Evolutionary conservation across 2,113 vertebrate species (phyloP).

Genomic region (Thunnus thynnus): DNA sequence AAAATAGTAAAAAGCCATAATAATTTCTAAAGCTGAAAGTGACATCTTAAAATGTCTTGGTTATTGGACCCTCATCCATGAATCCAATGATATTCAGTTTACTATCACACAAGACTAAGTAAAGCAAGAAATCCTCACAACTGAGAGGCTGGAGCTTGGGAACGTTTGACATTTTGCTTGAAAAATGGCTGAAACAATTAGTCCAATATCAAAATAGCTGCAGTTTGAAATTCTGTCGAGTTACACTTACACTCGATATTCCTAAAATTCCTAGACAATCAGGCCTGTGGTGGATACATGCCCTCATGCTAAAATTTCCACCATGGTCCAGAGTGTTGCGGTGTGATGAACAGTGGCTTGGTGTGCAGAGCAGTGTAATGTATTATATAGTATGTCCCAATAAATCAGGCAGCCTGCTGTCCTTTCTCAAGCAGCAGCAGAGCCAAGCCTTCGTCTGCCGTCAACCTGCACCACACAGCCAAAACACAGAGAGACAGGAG

Average conservation of each 20-base stretch:
- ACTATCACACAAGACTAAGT: too few species aligned
- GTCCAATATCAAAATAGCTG: too few species aligned
- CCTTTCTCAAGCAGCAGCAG: constrained; percentile 52
- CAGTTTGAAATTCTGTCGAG: too few species aligned
- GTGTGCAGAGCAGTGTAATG: constrained; percentile 42
- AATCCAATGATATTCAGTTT: too few species aligned
- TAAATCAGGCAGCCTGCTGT: constrained; percentile 64
- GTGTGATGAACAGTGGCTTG: constrained; percentile 48
- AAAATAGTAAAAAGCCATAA: too few species aligned
- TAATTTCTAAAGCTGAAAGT: too few species aligned
- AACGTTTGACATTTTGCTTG: too few species aligned
- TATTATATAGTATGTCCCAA: constrained; percentile 51
- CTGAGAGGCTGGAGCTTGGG: too few species aligned
- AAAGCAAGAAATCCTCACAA: too few species aligned
- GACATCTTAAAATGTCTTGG: too few species aligned
- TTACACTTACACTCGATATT: not conserved
- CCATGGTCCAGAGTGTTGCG: constrained; percentile 21
- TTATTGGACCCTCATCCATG: too few species aligned
- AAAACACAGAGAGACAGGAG: constrained; percentile 27
- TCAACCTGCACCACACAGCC: constrained; percentile 46
- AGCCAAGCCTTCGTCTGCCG: constrained; percentile 58
- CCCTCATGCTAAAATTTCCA: not conserved
- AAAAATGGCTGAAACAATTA: too few species aligned
- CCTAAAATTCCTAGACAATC: constrained; percentile 5
- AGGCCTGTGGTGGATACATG: not conserved